A percentile compares a stretch with the other conserved stretches of the same genome.
Evolutionary conservation across 2,113 vertebrate genomes (phyloP).

Genomic region (Irena cyanogastra): DNA sequence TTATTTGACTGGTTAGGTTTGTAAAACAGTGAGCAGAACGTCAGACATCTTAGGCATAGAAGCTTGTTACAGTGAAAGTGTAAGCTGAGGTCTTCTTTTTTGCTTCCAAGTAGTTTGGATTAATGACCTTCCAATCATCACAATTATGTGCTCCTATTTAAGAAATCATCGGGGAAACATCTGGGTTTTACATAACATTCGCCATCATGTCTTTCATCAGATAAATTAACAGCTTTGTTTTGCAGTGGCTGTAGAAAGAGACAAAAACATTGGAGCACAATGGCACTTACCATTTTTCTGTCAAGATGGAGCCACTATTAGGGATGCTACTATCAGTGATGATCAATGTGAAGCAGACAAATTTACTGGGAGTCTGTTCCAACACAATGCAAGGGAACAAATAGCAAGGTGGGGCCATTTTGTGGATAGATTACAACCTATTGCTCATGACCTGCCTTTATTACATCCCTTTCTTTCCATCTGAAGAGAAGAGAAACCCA

Average conservation of each 20-base stretch:
- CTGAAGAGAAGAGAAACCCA: constrained; percentile 44
- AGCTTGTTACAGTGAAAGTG: not conserved
- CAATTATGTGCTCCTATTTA: constrained; percentile 31
- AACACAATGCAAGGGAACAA: constrained; percentile 46
- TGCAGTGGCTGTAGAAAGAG: constrained; percentile 24
- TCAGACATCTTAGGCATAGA: not conserved
- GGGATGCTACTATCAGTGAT: constrained; percentile 21
- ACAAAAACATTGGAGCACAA: constrained; percentile 33
- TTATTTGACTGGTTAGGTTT: not conserved
- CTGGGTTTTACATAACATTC: constrained; percentile 41
- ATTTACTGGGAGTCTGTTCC: constrained; percentile 7
- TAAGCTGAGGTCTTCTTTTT: not conserved
- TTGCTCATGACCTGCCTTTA: constrained; percentile 30
- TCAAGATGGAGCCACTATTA: constrained; percentile 50
- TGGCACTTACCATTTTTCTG: constrained; percentile 40
- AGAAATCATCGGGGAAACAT: constrained; percentile 66
- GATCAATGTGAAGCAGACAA: constrained; percentile 51
- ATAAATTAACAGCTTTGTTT: constrained; percentile 61
- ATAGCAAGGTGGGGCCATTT: constrained; percentile 26
- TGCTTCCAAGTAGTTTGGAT: constrained; percentile 29
- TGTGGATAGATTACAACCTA: constrained; percentile 57
- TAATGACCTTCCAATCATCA: constrained; percentile 19
- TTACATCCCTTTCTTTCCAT: constrained; percentile 21
- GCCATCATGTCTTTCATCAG: constrained; percentile 47
- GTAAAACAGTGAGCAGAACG: not conserved